Evolutionary conservation across 1,140 invertebrate species (phyloP).

Genomic region (Drosophila cardini): DNA sequence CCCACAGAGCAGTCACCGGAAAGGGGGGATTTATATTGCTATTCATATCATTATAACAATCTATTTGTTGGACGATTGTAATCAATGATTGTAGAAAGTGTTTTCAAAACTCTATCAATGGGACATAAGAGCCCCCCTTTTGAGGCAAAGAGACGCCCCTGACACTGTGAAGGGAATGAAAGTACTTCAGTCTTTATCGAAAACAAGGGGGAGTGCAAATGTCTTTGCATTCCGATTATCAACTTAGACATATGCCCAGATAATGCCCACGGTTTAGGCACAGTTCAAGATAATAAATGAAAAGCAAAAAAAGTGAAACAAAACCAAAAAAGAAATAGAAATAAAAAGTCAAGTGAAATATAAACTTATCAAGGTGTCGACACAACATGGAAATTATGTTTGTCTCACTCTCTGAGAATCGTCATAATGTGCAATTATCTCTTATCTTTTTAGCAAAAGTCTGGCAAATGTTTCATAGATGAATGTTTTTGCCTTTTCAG

Average conservation of each 20-base stretch:
- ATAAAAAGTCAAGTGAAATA: conserved; percentile 8
- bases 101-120: background rate
- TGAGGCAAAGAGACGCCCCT: background rate
- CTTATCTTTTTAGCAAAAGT: conserved; percentile 35
- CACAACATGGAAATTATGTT: conserved; percentile 54
- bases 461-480: conserved; percentile 47
- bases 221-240: conserved; percentile 44
- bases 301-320: conserved; percentile 3
- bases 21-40: conserved; percentile 2
- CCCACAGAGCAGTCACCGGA: conserved; percentile 23
- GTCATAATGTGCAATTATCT: conserved; percentile 55
- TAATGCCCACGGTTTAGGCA: conserved; percentile 34
- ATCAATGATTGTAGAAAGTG: background rate
- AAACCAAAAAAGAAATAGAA: background rate
- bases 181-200: conserved; percentile 52
- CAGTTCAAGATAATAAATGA: conserved; percentile 32
- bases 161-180: conserved; percentile 31
- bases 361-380: conserved; percentile 44
- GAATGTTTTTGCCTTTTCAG: conserved; percentile 32
- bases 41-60: background rate
- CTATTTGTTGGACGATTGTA: background rate
- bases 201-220: conserved; percentile 41
- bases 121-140: background rate
- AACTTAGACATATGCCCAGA: conserved; percentile 44
- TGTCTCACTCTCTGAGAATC: conserved; percentile 8